Base-by-base conservation (phyloP, 2,797 vertebrate genomes). In the Amphiprion clarkii region DNA sequence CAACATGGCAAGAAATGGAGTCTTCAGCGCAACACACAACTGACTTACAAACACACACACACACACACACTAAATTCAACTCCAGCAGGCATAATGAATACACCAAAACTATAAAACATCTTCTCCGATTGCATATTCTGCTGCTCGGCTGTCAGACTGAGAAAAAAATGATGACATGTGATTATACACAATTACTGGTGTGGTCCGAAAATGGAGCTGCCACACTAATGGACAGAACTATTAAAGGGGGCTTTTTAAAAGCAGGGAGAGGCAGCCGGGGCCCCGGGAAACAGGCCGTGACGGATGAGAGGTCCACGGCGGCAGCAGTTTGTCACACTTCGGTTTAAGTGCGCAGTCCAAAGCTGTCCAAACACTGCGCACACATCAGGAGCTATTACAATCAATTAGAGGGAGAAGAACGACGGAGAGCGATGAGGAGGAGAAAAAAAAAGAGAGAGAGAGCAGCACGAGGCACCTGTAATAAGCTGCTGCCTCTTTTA, bases 241-340 rank as follows among this genome's bases (percentile, higher is more conserved):
- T 70, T 51, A 78, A 73, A 61, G 8, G 7, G 7, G 23, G 51
- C 16, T 58, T 53, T 62, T 51, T 39, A 39, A 56, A 65, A 46
- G 71, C 46, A 44, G 36, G 14, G 27, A 48, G 56, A 70, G 59
- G 75, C 40, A 17, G 31, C 27, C 2, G 3, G 58, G 1, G 39
- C n/a, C 61, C 44, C 31, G 0, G 46, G 55, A 67, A 75, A 65
- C 7, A 0, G 59, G 54, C 9, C 4, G 54, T 72, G 80, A 87
- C 13, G n/a, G 57, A 85, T 72, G 65, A 65, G 76, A 83, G 67
- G 67, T 75, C 70, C 51, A 19, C 17, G 16, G 53, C 31, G 23
- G 57, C 64, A 78, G 70, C 48, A 8, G 79, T 83, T 79, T 72
- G 80, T 89, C 82, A 85, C 71, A 79, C 66, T 67, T 55, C 1